phyloP scores from a whole-genome alignment of 2,113 vertebrate genomes.

The Pterocles orientalis region DNA sequence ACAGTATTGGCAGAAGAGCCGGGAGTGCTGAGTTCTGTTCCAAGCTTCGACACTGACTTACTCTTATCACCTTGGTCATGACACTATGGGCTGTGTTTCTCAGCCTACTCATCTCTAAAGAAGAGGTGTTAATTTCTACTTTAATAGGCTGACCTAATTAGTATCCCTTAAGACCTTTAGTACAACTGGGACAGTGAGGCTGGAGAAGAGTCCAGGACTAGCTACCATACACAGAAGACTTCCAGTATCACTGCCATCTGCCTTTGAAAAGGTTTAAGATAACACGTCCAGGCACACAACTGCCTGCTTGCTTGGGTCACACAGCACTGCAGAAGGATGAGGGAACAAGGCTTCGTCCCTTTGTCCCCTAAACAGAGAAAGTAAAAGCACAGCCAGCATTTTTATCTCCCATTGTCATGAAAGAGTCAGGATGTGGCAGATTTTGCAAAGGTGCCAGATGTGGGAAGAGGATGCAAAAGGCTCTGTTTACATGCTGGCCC shows the following conservation, averaged over 20 bases:
- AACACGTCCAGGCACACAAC: background rate
- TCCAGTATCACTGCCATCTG: background rate
- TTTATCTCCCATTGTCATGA: background rate
- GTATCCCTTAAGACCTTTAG: background rate
- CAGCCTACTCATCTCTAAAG: background rate
- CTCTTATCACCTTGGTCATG: background rate
- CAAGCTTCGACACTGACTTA: background rate
- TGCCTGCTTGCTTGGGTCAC: background rate
- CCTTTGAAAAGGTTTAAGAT: background rate
- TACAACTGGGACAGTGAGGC: background rate
- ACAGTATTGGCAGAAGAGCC: background rate
- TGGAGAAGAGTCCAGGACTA: background rate
- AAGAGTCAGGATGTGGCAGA: background rate
- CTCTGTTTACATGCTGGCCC: background rate
- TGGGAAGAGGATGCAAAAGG: background rate
- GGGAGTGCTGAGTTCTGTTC: background rate
- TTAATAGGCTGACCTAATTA: conserved; percentile 49
- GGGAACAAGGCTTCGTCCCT: background rate
- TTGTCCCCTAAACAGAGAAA: background rate
- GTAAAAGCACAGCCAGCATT: background rate
- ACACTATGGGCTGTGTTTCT: background rate
- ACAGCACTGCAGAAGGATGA: background rate
- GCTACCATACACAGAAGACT: background rate
- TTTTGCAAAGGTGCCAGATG: conserved; percentile 13
- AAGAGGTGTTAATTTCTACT: conserved; percentile 11